phyloP scores from a whole-genome alignment of 1,140 invertebrate species.

The Atta colombica region DNA sequence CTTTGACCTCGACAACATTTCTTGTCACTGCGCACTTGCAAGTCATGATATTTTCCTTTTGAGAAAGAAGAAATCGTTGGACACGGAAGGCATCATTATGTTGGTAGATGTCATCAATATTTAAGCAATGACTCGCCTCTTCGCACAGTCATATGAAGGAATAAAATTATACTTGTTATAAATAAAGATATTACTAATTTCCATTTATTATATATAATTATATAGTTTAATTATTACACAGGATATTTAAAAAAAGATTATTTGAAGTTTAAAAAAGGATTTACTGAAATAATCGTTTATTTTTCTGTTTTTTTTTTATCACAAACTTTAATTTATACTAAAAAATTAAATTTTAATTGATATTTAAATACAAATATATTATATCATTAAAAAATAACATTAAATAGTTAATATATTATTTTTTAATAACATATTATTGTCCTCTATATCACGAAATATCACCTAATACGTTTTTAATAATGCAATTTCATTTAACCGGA shows the following conservation, averaged over 20 bases:
- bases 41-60: constrained; percentile 42
- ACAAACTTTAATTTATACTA: background rate
- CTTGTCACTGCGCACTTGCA: constrained; percentile 16
- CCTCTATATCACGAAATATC: background rate
- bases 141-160: background rate
- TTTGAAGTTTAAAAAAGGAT: background rate
- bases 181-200: background rate
- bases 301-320: background rate
- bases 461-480: background rate
- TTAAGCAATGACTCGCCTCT: constrained; percentile 3
- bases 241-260: background rate
- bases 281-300: background rate
- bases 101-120: background rate
- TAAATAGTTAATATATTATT: background rate
- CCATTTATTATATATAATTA: background rate
- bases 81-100: background rate
- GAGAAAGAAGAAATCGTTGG: constrained; percentile 33
- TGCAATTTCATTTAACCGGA: background rate
- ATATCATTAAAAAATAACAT: background rate
- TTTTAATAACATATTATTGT: background rate
- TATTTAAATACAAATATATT: background rate
- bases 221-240: no score
- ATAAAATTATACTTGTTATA: background rate
- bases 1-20: constrained; percentile 58
- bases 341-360: background rate